Evolutionary conservation across 2,113 vertebrate genomes (phyloP).

Genomic region (Argyrosomus japonicus): DNA sequence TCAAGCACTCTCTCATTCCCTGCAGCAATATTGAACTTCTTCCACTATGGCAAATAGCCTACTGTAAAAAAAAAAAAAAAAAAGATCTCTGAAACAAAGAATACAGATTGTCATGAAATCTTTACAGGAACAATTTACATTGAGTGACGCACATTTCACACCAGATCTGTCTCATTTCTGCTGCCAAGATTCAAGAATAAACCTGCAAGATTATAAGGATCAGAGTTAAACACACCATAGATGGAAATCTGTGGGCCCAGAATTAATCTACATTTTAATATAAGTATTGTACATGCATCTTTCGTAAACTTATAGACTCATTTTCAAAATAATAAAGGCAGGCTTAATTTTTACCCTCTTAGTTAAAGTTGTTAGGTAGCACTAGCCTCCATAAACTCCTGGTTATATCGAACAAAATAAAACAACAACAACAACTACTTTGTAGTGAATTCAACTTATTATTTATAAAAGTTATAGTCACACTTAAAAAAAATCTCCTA

Average conservation of each 20-base stretch:
- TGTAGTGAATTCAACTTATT: not conserved
- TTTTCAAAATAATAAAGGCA: too few relatives aligned
- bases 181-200: not conserved
- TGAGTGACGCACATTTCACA: constrained; percentile 6
- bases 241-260: not conserved
- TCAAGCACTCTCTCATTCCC: constrained; percentile 16
- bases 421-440: not conserved
- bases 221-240: not conserved
- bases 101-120: not conserved
- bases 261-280: not conserved
- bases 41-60: not conserved
- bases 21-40: constrained; percentile 47
- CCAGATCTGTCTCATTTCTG: not conserved
- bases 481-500: too few relatives aligned
- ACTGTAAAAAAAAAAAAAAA: rapidly evolving
- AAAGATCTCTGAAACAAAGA: constrained; percentile 8
- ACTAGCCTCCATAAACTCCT: not conserved
- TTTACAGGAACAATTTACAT: not conserved
- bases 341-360: not conserved
- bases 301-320: too few relatives aligned
- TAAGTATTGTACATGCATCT: not conserved
- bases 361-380: too few relatives aligned
- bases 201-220: not conserved
- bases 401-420: not conserved
- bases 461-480: too few relatives aligned